Conservation (phyloP, 2,113 vertebrate genomes). For the Gymnogyps californianus region DNA sequence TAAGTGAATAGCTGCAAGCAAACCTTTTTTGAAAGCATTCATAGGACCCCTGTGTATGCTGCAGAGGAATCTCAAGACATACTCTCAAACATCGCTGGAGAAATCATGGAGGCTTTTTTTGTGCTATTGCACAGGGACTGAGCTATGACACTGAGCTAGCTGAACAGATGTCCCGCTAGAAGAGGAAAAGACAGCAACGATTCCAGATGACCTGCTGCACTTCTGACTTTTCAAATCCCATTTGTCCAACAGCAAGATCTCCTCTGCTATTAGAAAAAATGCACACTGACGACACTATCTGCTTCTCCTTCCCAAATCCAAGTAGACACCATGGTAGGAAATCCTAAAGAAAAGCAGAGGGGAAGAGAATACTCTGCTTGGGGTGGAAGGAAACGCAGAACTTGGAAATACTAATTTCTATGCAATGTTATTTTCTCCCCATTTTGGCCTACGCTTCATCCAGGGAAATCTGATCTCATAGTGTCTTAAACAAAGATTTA, state of each 20-base stretch:
- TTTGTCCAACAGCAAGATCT: neutral
- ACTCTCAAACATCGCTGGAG: neutral
- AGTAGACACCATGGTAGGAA: neutral
- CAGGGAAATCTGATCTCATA: constrained; percentile 5
- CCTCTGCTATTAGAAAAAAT: neutral
- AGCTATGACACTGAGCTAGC: neutral
- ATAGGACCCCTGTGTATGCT: neutral
- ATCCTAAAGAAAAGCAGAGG: neutral
- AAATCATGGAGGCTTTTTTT: neutral
- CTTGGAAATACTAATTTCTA: neutral
- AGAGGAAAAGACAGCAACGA: neutral
- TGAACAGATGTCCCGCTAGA: neutral
- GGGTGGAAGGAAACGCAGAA: neutral
- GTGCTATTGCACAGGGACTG: neutral
- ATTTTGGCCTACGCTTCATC: neutral
- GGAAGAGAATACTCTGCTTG: neutral
- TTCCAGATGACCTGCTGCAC: neutral
- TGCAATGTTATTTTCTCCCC: neutral
- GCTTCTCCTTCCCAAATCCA: neutral
- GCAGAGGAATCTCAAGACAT: neutral
- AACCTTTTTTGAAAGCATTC: neutral
- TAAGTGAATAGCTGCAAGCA: neutral
- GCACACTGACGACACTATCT: neutral
- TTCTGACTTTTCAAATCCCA: neutral
- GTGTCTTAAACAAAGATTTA: constrained; percentile 41